These are phyloP conservation scores for Ischnura elegans DNA, from an alignment of 2,888 invertebrate species.

Conservation along the genomic window DNA sequence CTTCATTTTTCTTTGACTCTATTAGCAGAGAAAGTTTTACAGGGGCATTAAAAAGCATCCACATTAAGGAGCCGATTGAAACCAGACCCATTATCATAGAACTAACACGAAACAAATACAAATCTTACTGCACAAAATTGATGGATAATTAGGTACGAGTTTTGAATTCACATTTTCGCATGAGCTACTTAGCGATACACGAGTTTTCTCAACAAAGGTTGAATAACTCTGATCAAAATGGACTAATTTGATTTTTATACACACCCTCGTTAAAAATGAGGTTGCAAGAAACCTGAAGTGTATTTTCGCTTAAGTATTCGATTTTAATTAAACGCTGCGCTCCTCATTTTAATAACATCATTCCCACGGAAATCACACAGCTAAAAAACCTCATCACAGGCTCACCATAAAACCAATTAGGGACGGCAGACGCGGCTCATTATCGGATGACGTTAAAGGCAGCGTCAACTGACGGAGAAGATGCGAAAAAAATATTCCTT, in stretches of 20 bases:
- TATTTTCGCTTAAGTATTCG: neutral
- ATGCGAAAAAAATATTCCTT: neutral
- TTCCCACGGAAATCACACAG: neutral
- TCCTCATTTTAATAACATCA: neutral
- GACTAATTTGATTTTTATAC: neutral
- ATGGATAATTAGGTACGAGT: too few species aligned
- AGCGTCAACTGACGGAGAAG: neutral
- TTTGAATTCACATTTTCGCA: too few species aligned
- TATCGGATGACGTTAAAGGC: neutral
- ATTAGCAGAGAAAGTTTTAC: too few species aligned
- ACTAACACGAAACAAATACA: too few species aligned
- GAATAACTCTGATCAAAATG: too few species aligned
- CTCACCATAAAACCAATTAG: neutral
- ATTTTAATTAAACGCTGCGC: neutral
- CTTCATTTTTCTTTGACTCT: too few species aligned
- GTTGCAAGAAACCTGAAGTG: neutral
- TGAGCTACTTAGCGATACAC: too few species aligned
- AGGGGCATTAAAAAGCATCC: too few species aligned
- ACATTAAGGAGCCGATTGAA: too few species aligned
- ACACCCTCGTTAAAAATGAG: neutral
- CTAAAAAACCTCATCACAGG: neutral
- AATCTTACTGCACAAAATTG: too few species aligned
- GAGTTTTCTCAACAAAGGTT: too few species aligned
- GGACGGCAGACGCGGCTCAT: slow-evolving; percentile 5
- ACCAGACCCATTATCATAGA: too few species aligned